A percentile compares a stretch with the other conserved stretches of the same genome.
phyloP scores from a whole-genome alignment of 37 sponge, comb jelly and placozoan genomes.

The Dysidea cf. avara region DNA sequence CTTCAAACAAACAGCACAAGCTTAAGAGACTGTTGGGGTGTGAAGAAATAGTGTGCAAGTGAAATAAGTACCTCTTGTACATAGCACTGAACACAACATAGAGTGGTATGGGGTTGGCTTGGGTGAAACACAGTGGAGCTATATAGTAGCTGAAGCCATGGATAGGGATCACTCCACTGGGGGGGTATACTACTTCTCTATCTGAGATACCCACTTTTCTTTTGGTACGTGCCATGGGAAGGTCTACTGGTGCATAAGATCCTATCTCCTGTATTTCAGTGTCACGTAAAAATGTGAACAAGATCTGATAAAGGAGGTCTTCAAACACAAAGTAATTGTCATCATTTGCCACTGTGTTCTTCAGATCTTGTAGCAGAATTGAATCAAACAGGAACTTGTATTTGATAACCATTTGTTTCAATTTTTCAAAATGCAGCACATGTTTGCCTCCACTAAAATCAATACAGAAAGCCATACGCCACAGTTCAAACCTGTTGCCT shows the following conservation, averaged over 20 bases:
- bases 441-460: slow-evolving; percentile 24
- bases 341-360: slow-evolving; percentile 73
- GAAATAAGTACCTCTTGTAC: slow-evolving; percentile 55
- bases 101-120: slow-evolving; percentile 29
- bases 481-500: slow-evolving; percentile 40
- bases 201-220: slow-evolving; percentile 1
- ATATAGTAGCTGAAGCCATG: slow-evolving; percentile 47
- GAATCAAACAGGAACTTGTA: slow-evolving; percentile 46
- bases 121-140: slow-evolving; percentile 53
- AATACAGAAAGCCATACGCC: slow-evolving; percentile 63
- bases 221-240: no score
- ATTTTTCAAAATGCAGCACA: slow-evolving; percentile 29
- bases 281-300: not conserved
- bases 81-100: slow-evolving; percentile 44
- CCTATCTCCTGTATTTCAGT: not conserved
- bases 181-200: slow-evolving; percentile 17
- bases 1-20: slow-evolving; percentile 75
- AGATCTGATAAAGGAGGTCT: slow-evolving; percentile 65
- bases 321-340: slow-evolving; percentile 93
- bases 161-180: slow-evolving; percentile 48
- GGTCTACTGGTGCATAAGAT: no score
- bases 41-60: slow-evolving; percentile 53
- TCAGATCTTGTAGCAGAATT: slow-evolving; percentile 70
- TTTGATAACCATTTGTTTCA: slow-evolving; percentile 41
- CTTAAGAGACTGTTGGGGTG: slow-evolving; percentile 53